A percentile compares a stretch with the other conserved stretches of the same genome.
These are phyloP conservation scores for Leguminivora glycinivorella DNA, from an alignment of 1,140 invertebrate genomes.

Conservation along the genomic window DNA sequence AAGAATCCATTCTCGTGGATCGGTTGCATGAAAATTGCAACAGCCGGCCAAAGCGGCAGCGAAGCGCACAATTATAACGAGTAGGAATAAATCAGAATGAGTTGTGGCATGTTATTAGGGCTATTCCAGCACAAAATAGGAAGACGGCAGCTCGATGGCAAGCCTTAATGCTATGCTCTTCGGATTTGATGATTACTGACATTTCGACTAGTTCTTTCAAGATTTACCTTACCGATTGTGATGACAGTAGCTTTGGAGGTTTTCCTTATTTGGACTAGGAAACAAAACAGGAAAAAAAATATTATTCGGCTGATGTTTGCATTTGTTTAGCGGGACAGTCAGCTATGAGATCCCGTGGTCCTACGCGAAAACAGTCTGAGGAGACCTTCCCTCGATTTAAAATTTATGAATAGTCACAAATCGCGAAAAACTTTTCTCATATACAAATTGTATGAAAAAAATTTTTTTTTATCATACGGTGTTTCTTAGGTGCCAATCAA, in stretches of 20 bases:
- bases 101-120: conserved; percentile 75
- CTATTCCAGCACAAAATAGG: conserved; percentile 63
- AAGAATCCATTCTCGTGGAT: conserved; percentile 70
- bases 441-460: no score
- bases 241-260: neutral
- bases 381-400: no score
- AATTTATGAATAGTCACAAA: no score
- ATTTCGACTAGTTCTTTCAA: neutral
- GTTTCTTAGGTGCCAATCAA: no score
- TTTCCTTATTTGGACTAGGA: neutral
- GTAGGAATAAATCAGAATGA: conserved; percentile 74
- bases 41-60: conserved; percentile 64
- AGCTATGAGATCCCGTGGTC: no score
- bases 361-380: no score
- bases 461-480: no score
- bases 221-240: neutral
- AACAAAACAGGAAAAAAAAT: no score
- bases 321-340: no score
- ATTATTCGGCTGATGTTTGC: no score
- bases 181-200: conserved; percentile 9
- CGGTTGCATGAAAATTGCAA: conserved; percentile 75
- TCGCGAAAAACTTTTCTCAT: no score
- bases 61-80: conserved; percentile 75
- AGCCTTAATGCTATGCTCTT: conserved; percentile 42
- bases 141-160: conserved; percentile 60